Evolutionary conservation across 1,140 invertebrate genomes (phyloP).

Genomic region (Drosophila murphyi): DNA sequence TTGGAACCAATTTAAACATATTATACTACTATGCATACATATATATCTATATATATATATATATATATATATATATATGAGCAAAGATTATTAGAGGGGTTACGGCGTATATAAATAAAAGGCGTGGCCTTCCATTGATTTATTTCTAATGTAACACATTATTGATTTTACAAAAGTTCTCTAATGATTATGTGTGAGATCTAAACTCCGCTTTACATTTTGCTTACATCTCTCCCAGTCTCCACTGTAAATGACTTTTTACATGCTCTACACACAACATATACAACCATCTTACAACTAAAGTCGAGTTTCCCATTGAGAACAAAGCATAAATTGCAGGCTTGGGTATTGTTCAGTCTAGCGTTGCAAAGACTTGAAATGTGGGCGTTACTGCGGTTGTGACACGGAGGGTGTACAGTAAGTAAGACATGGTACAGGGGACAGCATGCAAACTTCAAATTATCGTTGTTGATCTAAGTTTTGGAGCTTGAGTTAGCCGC

Average conservation of each 20-base stretch:
- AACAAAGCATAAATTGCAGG: conserved; percentile 46
- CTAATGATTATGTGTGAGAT: not conserved
- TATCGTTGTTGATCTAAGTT: conserved; percentile 48
- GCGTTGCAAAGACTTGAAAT: conserved; percentile 37
- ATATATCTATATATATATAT: no score
- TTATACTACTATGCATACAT: no score
- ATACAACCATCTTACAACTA: not conserved
- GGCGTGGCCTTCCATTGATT: not conserved
- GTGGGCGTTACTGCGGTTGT: conserved; percentile 26
- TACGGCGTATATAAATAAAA: not conserved
- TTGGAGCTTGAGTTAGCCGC: conserved; percentile 11
- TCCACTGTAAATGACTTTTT: not conserved
- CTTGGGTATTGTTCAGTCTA: conserved; percentile 34
- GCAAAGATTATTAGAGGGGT: not conserved
- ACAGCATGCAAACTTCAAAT: conserved; percentile 46
- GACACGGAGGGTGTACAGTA: not conserved
- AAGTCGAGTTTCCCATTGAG: conserved; percentile 17
- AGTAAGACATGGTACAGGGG: not conserved
- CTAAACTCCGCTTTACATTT: not conserved
- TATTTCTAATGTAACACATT: no score
- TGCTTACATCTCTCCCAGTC: not conserved
- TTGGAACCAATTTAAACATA: no score
- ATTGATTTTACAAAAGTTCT: not conserved
- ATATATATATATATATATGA: not conserved
- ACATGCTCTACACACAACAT: not conserved